A percentile compares a stretch with the other conserved stretches of the same genome.
These are phyloP conservation scores for Eurytoma californica DNA, from an alignment of 2,888 invertebrate genomes.

Conservation along the genomic window DNA sequence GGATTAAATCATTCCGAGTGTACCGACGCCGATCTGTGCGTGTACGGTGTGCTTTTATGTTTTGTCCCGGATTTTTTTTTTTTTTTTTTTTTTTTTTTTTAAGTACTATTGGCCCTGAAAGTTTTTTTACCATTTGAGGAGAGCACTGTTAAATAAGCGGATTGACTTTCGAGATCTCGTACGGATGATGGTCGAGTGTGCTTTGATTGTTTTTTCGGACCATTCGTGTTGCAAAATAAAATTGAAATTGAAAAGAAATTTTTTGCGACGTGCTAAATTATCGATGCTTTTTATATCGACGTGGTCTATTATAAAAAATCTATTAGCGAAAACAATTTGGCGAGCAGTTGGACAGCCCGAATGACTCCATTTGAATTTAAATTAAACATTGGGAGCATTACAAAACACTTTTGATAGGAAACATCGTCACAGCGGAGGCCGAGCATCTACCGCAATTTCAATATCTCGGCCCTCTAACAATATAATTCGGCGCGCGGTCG, in stretches of 20 bases:
- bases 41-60: neutral
- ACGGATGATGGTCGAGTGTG: neutral
- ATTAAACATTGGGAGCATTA: too few relatives aligned
- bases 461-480: neutral
- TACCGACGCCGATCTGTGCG: conserved; percentile 44
- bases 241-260: neutral
- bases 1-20: conserved; percentile 72
- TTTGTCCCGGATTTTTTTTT: neutral
- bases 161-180: neutral
- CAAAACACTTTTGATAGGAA: too few relatives aligned
- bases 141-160: neutral
- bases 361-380: too few relatives aligned
- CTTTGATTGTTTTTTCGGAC: neutral
- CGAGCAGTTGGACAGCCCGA: too few relatives aligned
- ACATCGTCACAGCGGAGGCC: too few relatives aligned
- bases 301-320: too few relatives aligned
- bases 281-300: too few relatives aligned
- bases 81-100: too few relatives aligned
- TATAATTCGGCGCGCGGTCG: neutral
- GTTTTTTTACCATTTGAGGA: neutral
- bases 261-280: neutral
- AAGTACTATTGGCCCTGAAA: neutral
- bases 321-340: too few relatives aligned
- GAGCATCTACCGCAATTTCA: neutral
- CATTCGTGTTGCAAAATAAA: neutral